Evolutionary conservation across 2,888 invertebrate species (phyloP).

Genomic region (Hyles lineata): DNA sequence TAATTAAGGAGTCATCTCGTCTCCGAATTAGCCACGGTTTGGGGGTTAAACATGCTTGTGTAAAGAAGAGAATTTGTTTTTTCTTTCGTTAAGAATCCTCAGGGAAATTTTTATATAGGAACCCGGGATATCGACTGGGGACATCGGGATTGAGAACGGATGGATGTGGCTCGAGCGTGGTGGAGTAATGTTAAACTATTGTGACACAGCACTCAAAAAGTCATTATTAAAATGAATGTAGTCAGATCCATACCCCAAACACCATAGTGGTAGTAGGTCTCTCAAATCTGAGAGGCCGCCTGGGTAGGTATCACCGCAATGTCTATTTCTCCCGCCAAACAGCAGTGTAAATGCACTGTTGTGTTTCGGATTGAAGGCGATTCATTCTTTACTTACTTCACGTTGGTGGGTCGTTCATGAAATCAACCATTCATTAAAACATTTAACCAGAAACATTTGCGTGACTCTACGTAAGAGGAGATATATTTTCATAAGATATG

Average conservation of each 20-base stretch:
- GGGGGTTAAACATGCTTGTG: slow-evolving; percentile 74
- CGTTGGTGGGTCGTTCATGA: too few relatives aligned
- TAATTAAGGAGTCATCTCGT: slow-evolving; percentile 80
- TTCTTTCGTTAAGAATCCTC: slow-evolving; percentile 66
- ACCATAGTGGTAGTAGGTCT: too few relatives aligned
- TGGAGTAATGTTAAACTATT: not conserved
- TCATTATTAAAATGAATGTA: not conserved
- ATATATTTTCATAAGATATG: too few relatives aligned
- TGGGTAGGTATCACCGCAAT: too few relatives aligned
- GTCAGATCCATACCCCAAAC: not conserved
- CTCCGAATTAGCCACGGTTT: slow-evolving; percentile 79
- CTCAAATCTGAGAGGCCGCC: too few relatives aligned
- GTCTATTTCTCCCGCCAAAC: too few relatives aligned
- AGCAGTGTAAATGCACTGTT: too few relatives aligned
- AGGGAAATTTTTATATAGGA: slow-evolving; percentile 81
- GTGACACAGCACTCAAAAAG: not conserved
- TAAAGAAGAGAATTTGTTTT: slow-evolving; percentile 65
- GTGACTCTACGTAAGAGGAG: too few relatives aligned
- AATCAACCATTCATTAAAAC: too few relatives aligned
- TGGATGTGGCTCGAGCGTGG: slow-evolving; percentile 47
- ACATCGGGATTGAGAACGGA: slow-evolving; percentile 39
- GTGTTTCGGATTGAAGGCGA: too few relatives aligned
- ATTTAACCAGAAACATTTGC: too few relatives aligned
- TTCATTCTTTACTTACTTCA: too few relatives aligned
- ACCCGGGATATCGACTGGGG: slow-evolving; percentile 66